Evolutionary conservation across 2,797 vertebrate species (phyloP).

Genomic region (Garrulus glandarius): DNA sequence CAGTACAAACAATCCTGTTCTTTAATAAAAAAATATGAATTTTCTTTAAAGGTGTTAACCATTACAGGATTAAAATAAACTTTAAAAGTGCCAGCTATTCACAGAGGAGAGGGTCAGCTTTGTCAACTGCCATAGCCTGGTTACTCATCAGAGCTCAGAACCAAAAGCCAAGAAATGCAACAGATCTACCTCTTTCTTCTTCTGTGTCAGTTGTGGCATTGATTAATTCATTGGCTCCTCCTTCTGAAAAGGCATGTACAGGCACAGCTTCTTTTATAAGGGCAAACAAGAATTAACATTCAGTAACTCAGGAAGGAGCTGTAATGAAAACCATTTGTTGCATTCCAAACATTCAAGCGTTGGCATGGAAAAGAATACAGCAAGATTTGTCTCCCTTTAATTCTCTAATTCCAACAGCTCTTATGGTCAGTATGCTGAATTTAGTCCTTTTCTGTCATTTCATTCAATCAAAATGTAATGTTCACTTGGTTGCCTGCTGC

Average conservation of each 20-base stretch:
- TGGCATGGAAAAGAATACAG: neutral
- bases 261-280: neutral
- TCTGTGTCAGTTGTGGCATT: neutral
- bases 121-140: neutral
- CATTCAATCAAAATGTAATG: neutral
- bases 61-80: neutral
- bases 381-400: neutral
- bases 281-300: constrained; percentile 36
- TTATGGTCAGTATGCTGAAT: neutral
- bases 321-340: constrained; percentile 33
- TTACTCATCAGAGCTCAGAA: neutral
- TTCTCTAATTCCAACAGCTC: neutral
- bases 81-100: neutral
- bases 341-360: neutral
- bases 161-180: neutral
- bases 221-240: neutral
- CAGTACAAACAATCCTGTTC: neutral
- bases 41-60: neutral
- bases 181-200: neutral
- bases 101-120: neutral
- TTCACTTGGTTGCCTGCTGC: neutral
- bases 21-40: rapidly evolving
- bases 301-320: neutral
- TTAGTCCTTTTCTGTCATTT: neutral
- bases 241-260: constrained; percentile 1